phyloP scores from a whole-genome alignment of 2,797 vertebrate species.

The Philypnodon macrostomus region DNA sequence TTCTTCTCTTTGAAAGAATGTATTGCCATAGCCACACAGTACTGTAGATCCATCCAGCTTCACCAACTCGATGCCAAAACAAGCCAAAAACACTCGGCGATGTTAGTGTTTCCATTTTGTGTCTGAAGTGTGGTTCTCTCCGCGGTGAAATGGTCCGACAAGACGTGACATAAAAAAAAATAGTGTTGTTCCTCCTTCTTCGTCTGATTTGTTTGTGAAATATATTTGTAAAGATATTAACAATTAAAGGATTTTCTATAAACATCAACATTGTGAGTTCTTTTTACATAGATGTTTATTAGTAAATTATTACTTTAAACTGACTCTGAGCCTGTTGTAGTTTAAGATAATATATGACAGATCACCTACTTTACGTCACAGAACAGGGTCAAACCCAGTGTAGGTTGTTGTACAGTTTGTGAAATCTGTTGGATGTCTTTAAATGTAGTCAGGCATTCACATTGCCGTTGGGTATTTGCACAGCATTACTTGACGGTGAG shows the following conservation, averaged over 20 bases:
- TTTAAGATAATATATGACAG: too few species aligned
- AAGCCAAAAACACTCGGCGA: neutral
- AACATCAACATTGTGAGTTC: conserved; percentile 3
- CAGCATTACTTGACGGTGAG: too few species aligned
- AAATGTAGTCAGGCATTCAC: too few species aligned
- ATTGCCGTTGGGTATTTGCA: too few species aligned
- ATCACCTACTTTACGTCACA: too few species aligned
- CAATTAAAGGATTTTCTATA: conserved; percentile 39
- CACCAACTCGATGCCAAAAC: neutral
- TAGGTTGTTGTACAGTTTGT: too few species aligned
- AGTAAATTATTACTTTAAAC: too few species aligned
- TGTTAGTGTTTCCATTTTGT: neutral
- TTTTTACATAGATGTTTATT: neutral
- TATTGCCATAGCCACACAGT: neutral
- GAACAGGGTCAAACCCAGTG: too few species aligned
- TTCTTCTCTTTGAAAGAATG: neutral
- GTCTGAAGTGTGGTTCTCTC: conserved; percentile 8
- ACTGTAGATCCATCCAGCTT: neutral
- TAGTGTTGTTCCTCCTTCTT: conserved; percentile 69
- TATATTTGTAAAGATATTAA: conserved; percentile 43
- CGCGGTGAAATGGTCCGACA: neutral
- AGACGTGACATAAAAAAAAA: conserved; percentile 78
- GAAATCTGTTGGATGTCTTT: too few species aligned
- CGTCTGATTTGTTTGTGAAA: conserved; percentile 31
- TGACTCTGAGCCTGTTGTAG: too few species aligned